These are phyloP conservation scores for Phataginus tetradactyla DNA, from an alignment of 2,797 vertebrate species.

Conservation along the genomic window DNA sequence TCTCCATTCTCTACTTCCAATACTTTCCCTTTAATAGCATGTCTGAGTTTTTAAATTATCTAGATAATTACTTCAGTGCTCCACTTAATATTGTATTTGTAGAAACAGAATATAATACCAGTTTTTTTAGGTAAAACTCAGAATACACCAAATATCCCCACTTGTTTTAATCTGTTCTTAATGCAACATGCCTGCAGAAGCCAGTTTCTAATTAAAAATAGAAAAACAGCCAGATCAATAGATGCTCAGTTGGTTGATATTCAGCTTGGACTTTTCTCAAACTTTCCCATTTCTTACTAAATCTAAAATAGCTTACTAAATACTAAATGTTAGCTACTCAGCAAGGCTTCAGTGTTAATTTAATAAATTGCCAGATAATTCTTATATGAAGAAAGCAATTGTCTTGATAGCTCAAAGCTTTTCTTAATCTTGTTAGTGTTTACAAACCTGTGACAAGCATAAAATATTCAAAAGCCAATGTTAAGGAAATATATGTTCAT, in stretches of 20 bases:
- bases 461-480: background rate
- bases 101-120: conserved; percentile 35
- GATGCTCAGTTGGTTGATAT: conserved; percentile 41
- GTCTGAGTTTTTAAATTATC: conserved; percentile 59
- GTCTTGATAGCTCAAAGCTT: conserved; percentile 18
- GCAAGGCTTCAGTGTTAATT: conserved; percentile 53
- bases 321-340: conserved; percentile 1
- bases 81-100: conserved; percentile 41
- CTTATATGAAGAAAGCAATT: conserved; percentile 59
- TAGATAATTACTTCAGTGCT: conserved; percentile 50
- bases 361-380: conserved; percentile 72
- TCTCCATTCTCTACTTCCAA: background rate
- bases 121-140: conserved; percentile 33
- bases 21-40: conserved; percentile 47
- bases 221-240: conserved; percentile 74
- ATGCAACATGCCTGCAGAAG: conserved; percentile 78
- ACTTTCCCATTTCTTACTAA: conserved; percentile 43
- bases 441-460: conserved; percentile 13
- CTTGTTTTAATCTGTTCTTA: conserved; percentile 69
- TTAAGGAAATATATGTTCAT: conserved; percentile 14
- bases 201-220: conserved; percentile 84
- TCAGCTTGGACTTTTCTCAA: conserved; percentile 58
- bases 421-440: conserved; percentile 73
- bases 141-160: conserved; percentile 40
- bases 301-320: conserved; percentile 21